These are phyloP conservation scores for Chunga burmeisteri DNA, from an alignment of 2,113 vertebrate species.

Conservation along the genomic window DNA sequence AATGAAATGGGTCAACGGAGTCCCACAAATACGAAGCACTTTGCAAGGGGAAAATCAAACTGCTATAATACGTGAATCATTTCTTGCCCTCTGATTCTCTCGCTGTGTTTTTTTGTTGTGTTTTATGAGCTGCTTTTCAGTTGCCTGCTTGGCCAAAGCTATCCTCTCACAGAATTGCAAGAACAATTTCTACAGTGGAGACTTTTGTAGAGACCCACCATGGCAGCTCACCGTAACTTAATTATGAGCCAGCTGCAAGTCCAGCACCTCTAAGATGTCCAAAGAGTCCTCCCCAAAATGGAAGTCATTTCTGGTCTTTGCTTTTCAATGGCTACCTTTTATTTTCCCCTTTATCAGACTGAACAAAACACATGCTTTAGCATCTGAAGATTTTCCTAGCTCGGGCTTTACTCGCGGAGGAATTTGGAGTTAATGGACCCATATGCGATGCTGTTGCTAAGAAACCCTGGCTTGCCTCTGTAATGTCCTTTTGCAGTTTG, in stretches of 20 bases:
- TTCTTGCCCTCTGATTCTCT: neutral
- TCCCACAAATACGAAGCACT: neutral
- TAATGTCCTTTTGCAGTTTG: neutral
- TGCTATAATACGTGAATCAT: fast-evolving
- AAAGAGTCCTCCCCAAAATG: neutral
- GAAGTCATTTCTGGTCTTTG: neutral
- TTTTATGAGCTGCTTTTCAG: neutral
- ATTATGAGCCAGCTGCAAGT: neutral
- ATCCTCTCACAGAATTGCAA: neutral
- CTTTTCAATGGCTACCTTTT: neutral
- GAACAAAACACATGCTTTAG: neutral
- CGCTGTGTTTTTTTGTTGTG: neutral
- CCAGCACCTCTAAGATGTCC: neutral
- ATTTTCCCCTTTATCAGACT: neutral
- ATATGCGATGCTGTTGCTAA: neutral
- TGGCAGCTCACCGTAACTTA: neutral
- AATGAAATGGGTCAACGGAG: neutral
- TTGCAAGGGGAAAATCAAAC: neutral
- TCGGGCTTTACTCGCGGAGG: neutral
- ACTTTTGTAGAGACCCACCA: neutral
- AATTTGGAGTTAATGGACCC: constrained; percentile 1
- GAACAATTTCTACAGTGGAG: neutral
- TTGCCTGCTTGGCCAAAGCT: neutral
- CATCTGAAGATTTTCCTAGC: neutral
- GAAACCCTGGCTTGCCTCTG: neutral